phyloP scores from a whole-genome alignment of 2,797 vertebrate genomes.

The Sorex maritimensis region DNA sequence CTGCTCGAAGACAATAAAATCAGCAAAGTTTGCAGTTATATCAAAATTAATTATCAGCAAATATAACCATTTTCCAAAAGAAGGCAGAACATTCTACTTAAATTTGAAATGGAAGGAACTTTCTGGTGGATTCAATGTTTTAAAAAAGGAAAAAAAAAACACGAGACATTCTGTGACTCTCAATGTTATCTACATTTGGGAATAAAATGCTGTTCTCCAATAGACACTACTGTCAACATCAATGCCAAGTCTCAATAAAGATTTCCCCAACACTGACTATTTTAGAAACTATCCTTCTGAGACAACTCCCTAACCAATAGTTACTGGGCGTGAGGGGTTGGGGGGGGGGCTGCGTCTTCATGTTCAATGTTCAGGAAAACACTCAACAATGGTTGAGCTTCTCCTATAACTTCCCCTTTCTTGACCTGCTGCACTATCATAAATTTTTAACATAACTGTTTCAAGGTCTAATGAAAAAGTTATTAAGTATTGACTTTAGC shows the following conservation, averaged over 20 bases:
- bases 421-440: slow-evolving; percentile 47
- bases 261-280: neutral
- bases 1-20: neutral
- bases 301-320: slow-evolving; percentile 40
- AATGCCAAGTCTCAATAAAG: slow-evolving; percentile 59
- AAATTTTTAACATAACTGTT: slow-evolving; percentile 72
- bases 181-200: slow-evolving; percentile 37
- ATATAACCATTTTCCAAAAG: slow-evolving; percentile 7
- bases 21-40: slow-evolving; percentile 28
- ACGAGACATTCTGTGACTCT: slow-evolving; percentile 31
- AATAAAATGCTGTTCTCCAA: slow-evolving; percentile 71
- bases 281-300: slow-evolving; percentile 54
- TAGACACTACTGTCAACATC: slow-evolving; percentile 67
- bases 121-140: neutral
- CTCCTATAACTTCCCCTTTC: neutral
- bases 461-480: slow-evolving; percentile 82
- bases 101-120: slow-evolving; percentile 49
- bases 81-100: slow-evolving; percentile 42
- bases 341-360: neutral
- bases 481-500: slow-evolving; percentile 80
- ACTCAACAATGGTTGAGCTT: slow-evolving; percentile 40
- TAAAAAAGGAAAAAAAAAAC: neutral
- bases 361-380: slow-evolving; percentile 31
- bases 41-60: neutral
- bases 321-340: neutral